Evolutionary conservation across 2,797 vertebrate genomes (phyloP), one percentile per base, ranked within the genome.

Genomic region (Syngnathus rostellatus): DNA sequence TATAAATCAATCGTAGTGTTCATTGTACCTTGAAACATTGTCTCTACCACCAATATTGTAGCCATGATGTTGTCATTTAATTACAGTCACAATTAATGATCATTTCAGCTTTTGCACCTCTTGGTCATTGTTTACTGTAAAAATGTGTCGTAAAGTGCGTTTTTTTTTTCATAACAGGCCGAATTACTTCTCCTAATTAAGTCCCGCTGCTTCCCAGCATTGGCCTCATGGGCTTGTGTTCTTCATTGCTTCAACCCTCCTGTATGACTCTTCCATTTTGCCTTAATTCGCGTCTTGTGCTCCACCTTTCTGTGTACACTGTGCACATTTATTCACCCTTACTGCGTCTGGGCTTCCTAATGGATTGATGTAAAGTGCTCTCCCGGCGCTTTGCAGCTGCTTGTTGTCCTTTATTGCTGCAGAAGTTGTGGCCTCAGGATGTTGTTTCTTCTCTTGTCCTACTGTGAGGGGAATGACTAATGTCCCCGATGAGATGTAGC

Each of bases 311-410:
- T 73, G 64, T 62, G 65, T 72, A 64, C 67, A 41, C 68, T 55
- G 67, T 77, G 69, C 79, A 80, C 80, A 76, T 81, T 77, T 84
- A 74, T 69, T 71, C 70, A 17, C 64, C 66, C 65, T 50, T 78
- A 77, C 84, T 74, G 79, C 39, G 61, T 75, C 77, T 70, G 70
- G 55, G 75, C 66, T 75, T 83, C 79, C 72, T 83, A 85, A 84
- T 82, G 74, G 81, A 82, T 83, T 85, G 75, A 85, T 84, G 71
- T 58, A 69, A 81, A 84, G 83, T 79, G 81, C 77, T 83, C 79
- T 83, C 83, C 74, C 8, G 73, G 80, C 74, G 75, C 77, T 83
- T 69, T 63, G 75, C 83, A 77, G 76, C 78, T 80, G 80, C 77
- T 78, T 82, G 81, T 83, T 85, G 77, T 83, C 79, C 73, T 81